Conservation (phyloP, 2,113 vertebrate species). For the Plecturocebus donacophilus region DNA sequence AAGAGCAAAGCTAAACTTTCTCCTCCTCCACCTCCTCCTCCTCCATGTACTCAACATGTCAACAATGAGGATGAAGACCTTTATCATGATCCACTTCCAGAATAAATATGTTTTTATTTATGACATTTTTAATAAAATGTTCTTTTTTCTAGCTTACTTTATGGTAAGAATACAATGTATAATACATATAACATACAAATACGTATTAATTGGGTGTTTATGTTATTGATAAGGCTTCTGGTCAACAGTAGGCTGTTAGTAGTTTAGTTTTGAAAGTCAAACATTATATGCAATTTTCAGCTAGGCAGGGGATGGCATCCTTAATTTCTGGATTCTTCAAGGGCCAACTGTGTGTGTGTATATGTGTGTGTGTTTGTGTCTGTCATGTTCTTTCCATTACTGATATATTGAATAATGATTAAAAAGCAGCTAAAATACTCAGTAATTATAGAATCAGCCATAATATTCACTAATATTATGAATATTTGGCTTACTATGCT, state of each 20-base stretch:
- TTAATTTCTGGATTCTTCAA: neutral
- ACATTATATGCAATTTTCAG: neutral
- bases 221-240: neutral
- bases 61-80: neutral
- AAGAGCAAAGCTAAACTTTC: neutral
- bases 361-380: neutral
- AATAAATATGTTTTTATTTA: neutral
- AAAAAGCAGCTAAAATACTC: neutral
- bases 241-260: neutral
- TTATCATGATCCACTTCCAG: neutral
- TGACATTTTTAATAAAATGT: neutral
- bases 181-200: neutral
- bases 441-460: neutral
- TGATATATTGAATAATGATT: neutral
- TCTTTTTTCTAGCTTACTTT: neutral
- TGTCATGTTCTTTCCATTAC: neutral
- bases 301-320: neutral
- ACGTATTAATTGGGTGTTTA: neutral
- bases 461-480: neutral
- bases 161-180: neutral
- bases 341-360: neutral
- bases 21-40: neutral
- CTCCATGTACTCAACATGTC: neutral
- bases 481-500: neutral
- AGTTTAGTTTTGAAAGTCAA: neutral